Conservation (phyloP, 53 echinoderm and acorn worm genomes). For the Pentamera pediparva region DNA sequence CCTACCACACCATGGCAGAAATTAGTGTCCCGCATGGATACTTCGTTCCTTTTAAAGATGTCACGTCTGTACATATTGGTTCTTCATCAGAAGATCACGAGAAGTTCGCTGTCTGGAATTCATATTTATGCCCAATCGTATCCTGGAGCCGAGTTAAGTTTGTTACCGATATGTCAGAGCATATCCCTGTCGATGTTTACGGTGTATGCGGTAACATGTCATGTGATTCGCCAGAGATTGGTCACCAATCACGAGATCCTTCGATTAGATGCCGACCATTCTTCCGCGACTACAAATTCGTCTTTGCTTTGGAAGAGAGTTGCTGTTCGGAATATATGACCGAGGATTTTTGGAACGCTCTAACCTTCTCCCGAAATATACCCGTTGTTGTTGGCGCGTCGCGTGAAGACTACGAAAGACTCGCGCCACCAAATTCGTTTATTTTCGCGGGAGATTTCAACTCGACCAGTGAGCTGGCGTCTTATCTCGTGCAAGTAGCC, state of each 20-base stretch:
- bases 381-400: constrained; percentile 19
- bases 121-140: neutral
- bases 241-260: too few relatives aligned
- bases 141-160: neutral
- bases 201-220: constrained; percentile 2
- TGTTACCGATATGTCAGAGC: neutral
- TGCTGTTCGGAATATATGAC: constrained; percentile 9
- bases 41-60: neutral
- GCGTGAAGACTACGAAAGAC: neutral
- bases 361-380: neutral
- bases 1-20: constrained; percentile 2
- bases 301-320: constrained; percentile 5
- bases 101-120: neutral
- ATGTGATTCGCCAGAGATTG: too few relatives aligned
- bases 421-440: constrained; percentile 16
- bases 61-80: neutral
- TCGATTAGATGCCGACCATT: neutral
- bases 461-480: neutral
- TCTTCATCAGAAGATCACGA: neutral
- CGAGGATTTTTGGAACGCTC: constrained; percentile 5
- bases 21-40: neutral
- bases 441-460: constrained; percentile 11
- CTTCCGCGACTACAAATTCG: neutral
- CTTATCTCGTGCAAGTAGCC: neutral
- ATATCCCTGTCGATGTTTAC: neutral